Percentiles rank a stretch among this genome's conserved stretches.
These are phyloP conservation scores for Lasiommata megera DNA, from an alignment of 2,888 invertebrate species.

Conservation along the genomic window DNA sequence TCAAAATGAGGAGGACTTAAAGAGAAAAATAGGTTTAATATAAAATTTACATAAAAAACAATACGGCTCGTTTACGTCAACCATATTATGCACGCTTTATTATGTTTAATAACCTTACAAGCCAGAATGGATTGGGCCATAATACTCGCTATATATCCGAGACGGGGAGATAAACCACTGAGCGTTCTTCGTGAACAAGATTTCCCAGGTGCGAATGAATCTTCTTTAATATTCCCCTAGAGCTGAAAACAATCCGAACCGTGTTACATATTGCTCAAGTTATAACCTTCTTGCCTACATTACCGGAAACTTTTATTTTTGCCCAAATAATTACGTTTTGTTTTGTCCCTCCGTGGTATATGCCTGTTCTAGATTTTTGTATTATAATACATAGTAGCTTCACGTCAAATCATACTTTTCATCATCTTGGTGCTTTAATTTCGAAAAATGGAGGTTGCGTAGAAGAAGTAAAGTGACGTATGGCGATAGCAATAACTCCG, in stretches of 20 bases:
- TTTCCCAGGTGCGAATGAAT: conserved; percentile 52
- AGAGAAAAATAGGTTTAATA: conserved; percentile 10
- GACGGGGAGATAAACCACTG: conserved; percentile 14
- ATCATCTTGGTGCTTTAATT: too few species aligned
- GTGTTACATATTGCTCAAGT: conserved; percentile 48
- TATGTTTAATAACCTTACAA: conserved; percentile 11
- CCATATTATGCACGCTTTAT: conserved; percentile 13
- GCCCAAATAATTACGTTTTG: not conserved
- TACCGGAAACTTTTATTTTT: conserved; percentile 12
- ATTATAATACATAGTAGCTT: too few species aligned
- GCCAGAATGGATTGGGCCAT: conserved; percentile 16
- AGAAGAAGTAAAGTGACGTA: too few species aligned
- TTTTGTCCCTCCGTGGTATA: too few species aligned
- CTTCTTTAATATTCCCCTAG: conserved; percentile 53
- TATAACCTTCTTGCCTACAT: conserved; percentile 48
- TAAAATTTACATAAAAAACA: conserved; percentile 8
- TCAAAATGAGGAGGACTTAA: too few species aligned
- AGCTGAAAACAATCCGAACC: conserved; percentile 45
- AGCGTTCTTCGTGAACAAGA: conserved; percentile 24
- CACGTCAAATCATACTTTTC: too few species aligned
- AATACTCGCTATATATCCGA: conserved; percentile 10
- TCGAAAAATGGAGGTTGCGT: too few species aligned
- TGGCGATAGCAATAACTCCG: too few species aligned
- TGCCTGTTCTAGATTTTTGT: too few species aligned
- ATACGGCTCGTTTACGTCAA: not conserved